Percentiles rank a stretch among this genome's conserved stretches.
Evolutionary conservation across 2,797 vertebrate genomes (phyloP).

Genomic region (Selene dorsalis): DNA sequence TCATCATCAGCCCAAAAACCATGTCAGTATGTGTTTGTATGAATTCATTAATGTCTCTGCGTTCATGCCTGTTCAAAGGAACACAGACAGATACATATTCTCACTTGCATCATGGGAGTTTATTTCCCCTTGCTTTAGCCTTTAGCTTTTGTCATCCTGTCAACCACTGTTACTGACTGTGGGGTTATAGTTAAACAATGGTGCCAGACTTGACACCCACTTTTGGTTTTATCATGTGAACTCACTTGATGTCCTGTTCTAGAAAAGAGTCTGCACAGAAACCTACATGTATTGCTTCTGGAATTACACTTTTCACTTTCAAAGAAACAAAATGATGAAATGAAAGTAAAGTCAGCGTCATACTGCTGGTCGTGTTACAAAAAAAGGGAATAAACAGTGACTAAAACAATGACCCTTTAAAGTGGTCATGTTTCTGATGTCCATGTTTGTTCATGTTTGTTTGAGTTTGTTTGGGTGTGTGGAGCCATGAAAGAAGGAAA

Average conservation of each 20-base stretch:
- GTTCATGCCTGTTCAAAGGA: background rate
- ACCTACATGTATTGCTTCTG: background rate
- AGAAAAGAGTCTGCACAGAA: background rate
- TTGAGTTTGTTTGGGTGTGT: background rate
- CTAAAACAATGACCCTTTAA: slow-evolving; percentile 8
- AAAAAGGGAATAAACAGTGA: slow-evolving; percentile 33
- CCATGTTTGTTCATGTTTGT: background rate
- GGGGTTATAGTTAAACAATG: slow-evolving; percentile 11
- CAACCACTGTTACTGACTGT: background rate
- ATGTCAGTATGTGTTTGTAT: background rate
- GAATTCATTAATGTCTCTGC: background rate
- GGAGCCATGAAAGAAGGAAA: slow-evolving; percentile 65
- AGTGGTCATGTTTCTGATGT: background rate
- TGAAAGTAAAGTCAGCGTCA: slow-evolving; percentile 41
- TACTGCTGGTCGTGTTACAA: background rate
- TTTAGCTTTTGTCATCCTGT: background rate
- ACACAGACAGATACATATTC: background rate
- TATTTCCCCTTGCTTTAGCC: background rate
- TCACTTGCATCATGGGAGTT: background rate
- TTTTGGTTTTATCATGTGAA: background rate
- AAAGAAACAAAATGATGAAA: slow-evolving; percentile 46
- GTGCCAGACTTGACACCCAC: background rate
- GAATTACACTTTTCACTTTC: slow-evolving; percentile 27
- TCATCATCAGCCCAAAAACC: background rate
- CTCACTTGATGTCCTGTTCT: background rate